phyloP scores from a whole-genome alignment of 2,113 vertebrate genomes.

The Setophaga kirtlandii region DNA sequence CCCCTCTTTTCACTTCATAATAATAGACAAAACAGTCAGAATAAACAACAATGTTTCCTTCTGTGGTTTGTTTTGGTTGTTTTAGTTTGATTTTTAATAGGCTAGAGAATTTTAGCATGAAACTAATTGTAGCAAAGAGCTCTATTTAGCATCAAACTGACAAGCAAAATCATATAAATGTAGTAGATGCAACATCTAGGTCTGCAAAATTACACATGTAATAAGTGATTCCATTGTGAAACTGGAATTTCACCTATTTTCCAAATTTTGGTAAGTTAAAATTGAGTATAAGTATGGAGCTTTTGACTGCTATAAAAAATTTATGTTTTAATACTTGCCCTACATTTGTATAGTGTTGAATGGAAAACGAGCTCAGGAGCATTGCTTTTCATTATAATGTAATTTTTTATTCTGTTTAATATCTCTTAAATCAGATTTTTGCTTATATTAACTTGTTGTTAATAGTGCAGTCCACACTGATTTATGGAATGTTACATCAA shows the following conservation, averaged over 20 bases:
- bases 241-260: background rate
- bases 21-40: background rate
- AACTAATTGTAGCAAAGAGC: background rate
- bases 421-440: background rate
- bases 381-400: background rate
- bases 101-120: background rate
- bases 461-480: background rate
- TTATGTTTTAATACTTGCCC: background rate
- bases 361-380: background rate
- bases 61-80: background rate
- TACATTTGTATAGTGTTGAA: background rate
- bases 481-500: background rate
- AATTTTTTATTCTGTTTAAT: background rate
- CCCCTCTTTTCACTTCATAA: background rate
- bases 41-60: background rate
- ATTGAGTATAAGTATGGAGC: background rate
- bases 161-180: background rate
- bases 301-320: background rate
- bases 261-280: background rate
- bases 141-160: background rate
- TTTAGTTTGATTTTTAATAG: background rate
- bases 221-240: background rate
- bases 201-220: background rate
- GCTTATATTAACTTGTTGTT: background rate
- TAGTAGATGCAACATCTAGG: background rate